Evolutionary conservation across 2,888 invertebrate genomes (phyloP), one percentile per base, ranked within the genome.

Genomic region (Lucinisca nassula): DNA sequence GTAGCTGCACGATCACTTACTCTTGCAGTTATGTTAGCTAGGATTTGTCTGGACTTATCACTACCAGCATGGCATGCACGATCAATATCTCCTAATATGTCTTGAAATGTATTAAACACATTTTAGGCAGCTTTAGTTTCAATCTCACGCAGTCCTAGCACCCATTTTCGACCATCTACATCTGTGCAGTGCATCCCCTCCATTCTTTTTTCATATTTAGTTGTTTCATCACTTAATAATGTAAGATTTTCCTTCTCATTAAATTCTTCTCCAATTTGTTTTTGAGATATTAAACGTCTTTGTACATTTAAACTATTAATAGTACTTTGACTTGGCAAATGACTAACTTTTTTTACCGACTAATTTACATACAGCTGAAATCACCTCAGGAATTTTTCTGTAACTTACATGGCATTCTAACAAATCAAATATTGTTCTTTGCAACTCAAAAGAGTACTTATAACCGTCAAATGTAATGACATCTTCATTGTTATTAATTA

Each of bases 21-120:
- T 67, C 35, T 67, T 32, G 67, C 10, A 21, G 35, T 35, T 35
- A 67, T 35, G 24, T 67, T 32, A 17, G 67, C 67, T 3, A 67
- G 67, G 12, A 67, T 67, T 35, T 67, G 61, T 67, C 67, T 67
- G 32, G 67, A 67, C 17, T 35, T 67, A 8, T 67, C 67, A 67
- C 35, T 67, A 35, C 35, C 35, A 12, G 35, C 67, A 35, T 35
- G 35, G 6, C 35, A 17, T 32, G 35, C 35, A 14, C 35, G 10
- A 30, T 67, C 67, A 35, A 67, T 67, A 35, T 32, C 67, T 10
- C 35, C 35, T 67, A 67, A 35, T n/a, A 67, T 67, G 1, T 61
- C 27, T 61, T 61, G 24, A 61, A 27, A 61, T 24, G 30, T 24
- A 27, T 61, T 61, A 4, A 67, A 35, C 35, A 67, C 35, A 35